Evolutionary conservation across 2,113 vertebrate genomes (phyloP).

Genomic region (Hypocryptadius cinnamomeus): DNA sequence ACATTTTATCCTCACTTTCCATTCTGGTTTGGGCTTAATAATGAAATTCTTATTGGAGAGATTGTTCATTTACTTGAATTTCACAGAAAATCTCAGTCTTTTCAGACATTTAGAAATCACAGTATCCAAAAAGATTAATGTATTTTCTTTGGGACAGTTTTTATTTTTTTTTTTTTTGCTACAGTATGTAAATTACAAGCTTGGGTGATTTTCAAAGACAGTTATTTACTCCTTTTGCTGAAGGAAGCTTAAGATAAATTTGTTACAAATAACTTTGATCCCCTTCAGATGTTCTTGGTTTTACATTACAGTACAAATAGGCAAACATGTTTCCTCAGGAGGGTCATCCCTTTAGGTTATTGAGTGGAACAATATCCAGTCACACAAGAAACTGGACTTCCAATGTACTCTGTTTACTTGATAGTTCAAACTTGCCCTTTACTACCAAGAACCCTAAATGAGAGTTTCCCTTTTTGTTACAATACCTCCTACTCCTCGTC

Average conservation of each 20-base stretch:
- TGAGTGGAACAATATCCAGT: neutral
- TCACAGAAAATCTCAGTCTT: neutral
- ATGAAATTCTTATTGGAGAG: neutral
- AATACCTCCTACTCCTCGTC: neutral
- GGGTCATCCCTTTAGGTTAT: neutral
- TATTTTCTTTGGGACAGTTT: constrained; percentile 60
- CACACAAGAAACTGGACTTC: constrained; percentile 37
- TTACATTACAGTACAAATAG: constrained; percentile 38
- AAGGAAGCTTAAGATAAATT: constrained; percentile 31
- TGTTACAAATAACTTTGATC: constrained; percentile 54
- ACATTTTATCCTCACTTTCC: neutral
- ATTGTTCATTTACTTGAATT: neutral
- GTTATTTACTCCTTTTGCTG: constrained; percentile 44
- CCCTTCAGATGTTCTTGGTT: constrained; percentile 28
- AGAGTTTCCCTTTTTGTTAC: neutral
- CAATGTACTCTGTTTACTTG: neutral
- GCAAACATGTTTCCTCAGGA: neutral
- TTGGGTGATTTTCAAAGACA: constrained; percentile 62
- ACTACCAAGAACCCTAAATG: neutral
- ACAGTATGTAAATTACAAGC: constrained; percentile 67
- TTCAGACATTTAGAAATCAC: constrained; percentile 7
- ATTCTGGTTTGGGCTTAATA: neutral
- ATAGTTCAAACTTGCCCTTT: constrained; percentile 12
- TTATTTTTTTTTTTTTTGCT: constrained; percentile 43
- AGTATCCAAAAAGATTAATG: neutral